Base-by-base conservation (phyloP, 2,113 vertebrate species). In the Numenius arquata region DNA sequence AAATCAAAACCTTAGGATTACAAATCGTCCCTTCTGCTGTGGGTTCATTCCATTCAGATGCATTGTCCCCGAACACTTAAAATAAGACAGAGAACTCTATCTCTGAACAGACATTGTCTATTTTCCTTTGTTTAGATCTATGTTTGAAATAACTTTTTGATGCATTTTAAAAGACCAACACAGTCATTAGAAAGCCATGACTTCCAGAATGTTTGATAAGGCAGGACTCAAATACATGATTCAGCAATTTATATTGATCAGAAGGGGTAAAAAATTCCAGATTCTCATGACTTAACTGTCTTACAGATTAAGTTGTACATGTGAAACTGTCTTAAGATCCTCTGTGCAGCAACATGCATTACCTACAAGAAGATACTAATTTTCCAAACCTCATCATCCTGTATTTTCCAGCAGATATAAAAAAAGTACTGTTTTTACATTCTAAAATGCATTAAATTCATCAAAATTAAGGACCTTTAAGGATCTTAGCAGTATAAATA, bases 361-460 rank as follows among this genome's bases (percentile, higher is more conserved):
- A 52, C 6, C 19, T 61, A 20, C 22, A 62, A 48, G 8, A 27
- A 83, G 3, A 61, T 34, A 17, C 3, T 45, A 36, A 27, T 71
- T 71, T 89, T 66, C 12, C 34, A 52, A 71, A 67, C 4, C 6
- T 76, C 6, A 5, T 32, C 3, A 67, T 25, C 6, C 4, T 87
- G 7, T 25, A n/a, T 73, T 85, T 72, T 88, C 34, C 20, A 71
- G 5, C 1, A 67, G 9, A 79, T 29, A 34, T 10, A 9, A 38
- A 26, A n/a, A 34, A 29, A 52, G 30, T 8, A 26, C 3, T 20
- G 2, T 0, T 1, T 67, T 72, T 65, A 26, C 1, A 4, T 68
- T 65, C 10, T 50, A 59, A 20, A 68, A 61, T 22, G 6, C 0
- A 0, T 65, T 79, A 59, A 53, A 84, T 43, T 59, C 19, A 68